Percentiles rank a stretch among this genome's conserved stretches.
Evolutionary conservation across 2,888 invertebrate genomes (phyloP).

Genomic region (Cyaniris semiargus): DNA sequence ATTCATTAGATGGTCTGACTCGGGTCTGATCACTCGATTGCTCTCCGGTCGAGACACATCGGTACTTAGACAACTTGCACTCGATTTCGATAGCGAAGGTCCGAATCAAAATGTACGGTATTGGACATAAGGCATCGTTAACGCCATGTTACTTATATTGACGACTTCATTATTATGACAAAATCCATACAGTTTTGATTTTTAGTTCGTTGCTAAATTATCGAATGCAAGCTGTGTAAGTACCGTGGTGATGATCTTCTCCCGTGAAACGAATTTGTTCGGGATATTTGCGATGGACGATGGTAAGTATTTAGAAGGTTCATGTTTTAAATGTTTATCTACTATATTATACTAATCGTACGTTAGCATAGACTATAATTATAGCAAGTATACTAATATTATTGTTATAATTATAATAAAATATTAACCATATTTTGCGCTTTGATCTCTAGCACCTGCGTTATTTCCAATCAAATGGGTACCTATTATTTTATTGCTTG

Average conservation of each 20-base stretch:
- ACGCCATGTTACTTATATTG: not conserved
- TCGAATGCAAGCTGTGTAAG: not conserved
- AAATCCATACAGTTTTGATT: not conserved
- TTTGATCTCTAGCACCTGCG: not conserved
- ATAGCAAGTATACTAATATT: no score
- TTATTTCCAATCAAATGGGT: not conserved
- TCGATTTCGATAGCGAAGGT: not conserved
- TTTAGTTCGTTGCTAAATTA: not conserved
- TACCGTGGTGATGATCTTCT: not conserved
- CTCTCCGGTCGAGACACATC: not conserved
- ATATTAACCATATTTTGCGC: not conserved
- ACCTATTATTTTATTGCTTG: not conserved
- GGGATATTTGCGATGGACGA: not conserved
- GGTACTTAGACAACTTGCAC: not conserved
- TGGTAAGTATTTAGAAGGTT: not conserved
- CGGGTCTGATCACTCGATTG: slow-evolving; percentile 2
- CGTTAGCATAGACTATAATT: no score
- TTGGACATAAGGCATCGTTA: not conserved
- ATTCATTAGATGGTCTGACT: slow-evolving; percentile 26
- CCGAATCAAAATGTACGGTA: not conserved
- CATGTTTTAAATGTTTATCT: not conserved
- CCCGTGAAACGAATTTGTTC: not conserved
- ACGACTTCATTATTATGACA: not conserved
- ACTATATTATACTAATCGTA: not conserved
- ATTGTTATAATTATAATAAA: not conserved